Evolutionary conservation across 2,113 vertebrate species (phyloP).

Genomic region (Labeo rohita): DNA sequence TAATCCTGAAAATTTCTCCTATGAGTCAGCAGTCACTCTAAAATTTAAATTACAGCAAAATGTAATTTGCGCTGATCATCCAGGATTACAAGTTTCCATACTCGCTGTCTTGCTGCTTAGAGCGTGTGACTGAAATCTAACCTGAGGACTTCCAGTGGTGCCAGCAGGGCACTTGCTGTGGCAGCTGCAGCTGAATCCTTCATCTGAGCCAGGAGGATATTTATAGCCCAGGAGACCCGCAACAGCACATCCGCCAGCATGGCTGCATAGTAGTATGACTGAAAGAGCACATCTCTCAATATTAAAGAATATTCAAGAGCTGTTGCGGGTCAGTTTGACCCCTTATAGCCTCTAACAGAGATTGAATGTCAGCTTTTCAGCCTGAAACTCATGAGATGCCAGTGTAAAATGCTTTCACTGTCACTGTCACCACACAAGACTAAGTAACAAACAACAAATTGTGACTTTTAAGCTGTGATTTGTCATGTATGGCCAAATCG

Average conservation of each 20-base stretch:
- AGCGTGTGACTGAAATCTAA: slow-evolving; percentile 65
- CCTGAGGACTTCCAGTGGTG: slow-evolving; percentile 87
- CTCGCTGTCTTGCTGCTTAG: background rate
- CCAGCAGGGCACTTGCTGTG: slow-evolving; percentile 80
- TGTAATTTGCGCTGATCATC: slow-evolving; percentile 14
- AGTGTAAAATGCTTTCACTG: background rate
- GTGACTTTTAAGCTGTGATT: background rate
- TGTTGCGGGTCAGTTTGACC: background rate
- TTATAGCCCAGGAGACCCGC: slow-evolving; percentile 86
- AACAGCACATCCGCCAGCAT: slow-evolving; percentile 86
- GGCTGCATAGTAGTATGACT: slow-evolving; percentile 89
- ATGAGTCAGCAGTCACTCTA: background rate
- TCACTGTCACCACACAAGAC: background rate
- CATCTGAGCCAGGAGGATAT: slow-evolving; percentile 82
- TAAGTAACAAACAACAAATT: background rate
- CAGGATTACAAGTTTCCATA: slow-evolving; percentile 29
- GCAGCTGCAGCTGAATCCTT: slow-evolving; percentile 69
- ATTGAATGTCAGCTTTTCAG: background rate
- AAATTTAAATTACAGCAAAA: background rate
- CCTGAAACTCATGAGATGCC: background rate
- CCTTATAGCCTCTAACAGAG: background rate
- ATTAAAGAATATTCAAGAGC: background rate
- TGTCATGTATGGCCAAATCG: background rate
- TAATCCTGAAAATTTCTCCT: background rate
- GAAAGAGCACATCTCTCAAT: slow-evolving; percentile 42